phyloP scores from a whole-genome alignment of 2,888 invertebrate species.

The Lasioglossum zephyrum region DNA sequence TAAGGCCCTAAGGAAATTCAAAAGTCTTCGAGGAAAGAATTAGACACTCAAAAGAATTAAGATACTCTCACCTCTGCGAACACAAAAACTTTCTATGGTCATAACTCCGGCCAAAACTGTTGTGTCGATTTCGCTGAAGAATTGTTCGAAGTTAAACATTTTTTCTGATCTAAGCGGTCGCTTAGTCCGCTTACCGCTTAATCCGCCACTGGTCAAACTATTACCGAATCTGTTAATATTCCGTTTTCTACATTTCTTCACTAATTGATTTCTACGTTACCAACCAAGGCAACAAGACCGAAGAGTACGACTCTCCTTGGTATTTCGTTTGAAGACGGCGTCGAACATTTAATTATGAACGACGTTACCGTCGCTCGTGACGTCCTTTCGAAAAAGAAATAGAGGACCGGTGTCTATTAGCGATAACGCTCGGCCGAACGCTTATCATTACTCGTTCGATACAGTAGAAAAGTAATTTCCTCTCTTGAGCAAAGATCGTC shows the following conservation, averaged over 20 bases:
- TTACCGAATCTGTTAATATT: neutral
- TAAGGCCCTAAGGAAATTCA: too few relatives aligned
- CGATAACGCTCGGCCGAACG: slow-evolving; percentile 81
- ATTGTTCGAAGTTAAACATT: too few relatives aligned
- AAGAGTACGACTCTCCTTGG: neutral
- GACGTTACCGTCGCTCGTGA: neutral
- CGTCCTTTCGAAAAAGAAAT: slow-evolving; percentile 17
- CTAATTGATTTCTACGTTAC: neutral
- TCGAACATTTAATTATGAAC: neutral
- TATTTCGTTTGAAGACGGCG: neutral
- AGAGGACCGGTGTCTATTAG: slow-evolving; percentile 70
- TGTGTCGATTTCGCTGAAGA: too few relatives aligned
- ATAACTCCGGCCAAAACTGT: too few relatives aligned
- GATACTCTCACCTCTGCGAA: too few relatives aligned
- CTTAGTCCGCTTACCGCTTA: too few relatives aligned
- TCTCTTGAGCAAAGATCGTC: slow-evolving; percentile 23
- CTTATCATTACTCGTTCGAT: slow-evolving; percentile 76
- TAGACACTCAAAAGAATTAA: too few relatives aligned
- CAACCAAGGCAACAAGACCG: neutral
- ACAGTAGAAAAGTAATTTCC: slow-evolving; percentile 36
- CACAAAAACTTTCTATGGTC: too few relatives aligned
- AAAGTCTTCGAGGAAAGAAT: too few relatives aligned
- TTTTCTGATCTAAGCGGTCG: too few relatives aligned
- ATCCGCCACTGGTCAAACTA: neutral
- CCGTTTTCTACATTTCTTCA: neutral